Conservation (phyloP, 2,888 invertebrate genomes). For the Xestia ashworthii region DNA sequence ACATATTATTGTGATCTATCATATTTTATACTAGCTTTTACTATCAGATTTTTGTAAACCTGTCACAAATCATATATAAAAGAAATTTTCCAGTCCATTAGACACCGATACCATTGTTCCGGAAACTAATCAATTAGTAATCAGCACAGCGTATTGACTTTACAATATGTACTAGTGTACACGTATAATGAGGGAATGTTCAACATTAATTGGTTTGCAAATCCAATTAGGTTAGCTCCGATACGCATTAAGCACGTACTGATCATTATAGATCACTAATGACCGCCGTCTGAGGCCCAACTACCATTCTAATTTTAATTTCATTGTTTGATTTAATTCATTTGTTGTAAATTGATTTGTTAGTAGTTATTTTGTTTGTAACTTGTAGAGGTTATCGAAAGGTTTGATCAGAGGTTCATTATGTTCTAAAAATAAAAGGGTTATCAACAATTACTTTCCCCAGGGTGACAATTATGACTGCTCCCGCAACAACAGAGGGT, state of each 20-base stretch:
- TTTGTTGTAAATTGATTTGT: conserved; percentile 6
- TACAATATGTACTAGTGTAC: conserved; percentile 79
- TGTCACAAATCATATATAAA: conserved; percentile 17
- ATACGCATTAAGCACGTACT: conserved; percentile 85
- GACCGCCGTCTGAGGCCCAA: conserved; percentile 73
- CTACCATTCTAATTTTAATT: conserved; percentile 52
- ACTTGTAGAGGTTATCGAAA: background rate
- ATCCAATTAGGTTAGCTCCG: conserved; percentile 86
- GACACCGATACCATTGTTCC: conserved; percentile 44
- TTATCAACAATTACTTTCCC: background rate
- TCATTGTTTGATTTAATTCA: conserved; percentile 46
- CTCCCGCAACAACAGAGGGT: background rate
- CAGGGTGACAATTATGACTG: background rate
- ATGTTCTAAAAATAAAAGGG: background rate
- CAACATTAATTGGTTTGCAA: conserved; percentile 88
- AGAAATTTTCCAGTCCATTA: conserved; percentile 11
- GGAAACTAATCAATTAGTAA: conserved; percentile 83
- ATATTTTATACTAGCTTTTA: background rate
- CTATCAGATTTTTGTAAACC: background rate
- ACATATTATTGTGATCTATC: background rate
- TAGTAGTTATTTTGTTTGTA: background rate
- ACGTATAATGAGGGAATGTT: conserved; percentile 85
- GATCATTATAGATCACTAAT: conserved; percentile 88
- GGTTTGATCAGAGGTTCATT: background rate
- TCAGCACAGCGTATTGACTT: conserved; percentile 81